phyloP scores from a whole-genome alignment of 2,888 invertebrate genomes.

The Desoria tigrina region DNA sequence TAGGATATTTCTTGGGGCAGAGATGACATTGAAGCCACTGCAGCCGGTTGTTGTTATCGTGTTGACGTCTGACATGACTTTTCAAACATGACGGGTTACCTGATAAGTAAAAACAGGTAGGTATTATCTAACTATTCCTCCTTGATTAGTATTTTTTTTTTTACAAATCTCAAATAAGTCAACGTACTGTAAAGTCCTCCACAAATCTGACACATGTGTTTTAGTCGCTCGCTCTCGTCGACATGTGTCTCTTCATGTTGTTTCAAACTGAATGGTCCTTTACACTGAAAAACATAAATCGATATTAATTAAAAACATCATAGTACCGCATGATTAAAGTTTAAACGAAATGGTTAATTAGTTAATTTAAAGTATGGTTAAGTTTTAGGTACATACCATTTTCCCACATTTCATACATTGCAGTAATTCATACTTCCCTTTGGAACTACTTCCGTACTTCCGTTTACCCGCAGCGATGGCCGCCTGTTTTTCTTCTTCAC shows the following conservation, averaged over 20 bases:
- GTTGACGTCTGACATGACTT: background rate
- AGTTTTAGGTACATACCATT: background rate
- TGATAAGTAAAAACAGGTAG: background rate
- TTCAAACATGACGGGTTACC: background rate
- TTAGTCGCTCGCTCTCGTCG: background rate
- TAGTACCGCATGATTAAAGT: background rate
- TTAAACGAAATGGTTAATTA: background rate
- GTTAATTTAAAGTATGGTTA: too few relatives aligned
- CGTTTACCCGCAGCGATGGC: slow-evolving; percentile 10
- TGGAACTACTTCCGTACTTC: background rate
- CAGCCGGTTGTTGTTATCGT: slow-evolving; percentile 11
- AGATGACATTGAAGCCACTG: slow-evolving; percentile 17
- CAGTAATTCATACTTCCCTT: background rate
- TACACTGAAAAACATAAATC: slow-evolving; percentile 4
- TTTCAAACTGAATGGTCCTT: slow-evolving; percentile 1
- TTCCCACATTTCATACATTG: slow-evolving; percentile 12
- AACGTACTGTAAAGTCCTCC: slow-evolving; percentile 14
- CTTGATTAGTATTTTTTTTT: too few relatives aligned
- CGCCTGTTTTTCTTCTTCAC: slow-evolving; percentile 10
- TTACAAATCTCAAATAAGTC: background rate
- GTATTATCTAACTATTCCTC: too few relatives aligned
- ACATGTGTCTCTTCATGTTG: slow-evolving; percentile 14
- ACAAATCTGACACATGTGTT: slow-evolving; percentile 19
- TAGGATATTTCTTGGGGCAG: slow-evolving; percentile 8
- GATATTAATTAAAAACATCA: background rate